A percentile compares a stretch with the other conserved stretches of the same genome.
Evolutionary conservation across 2,888 invertebrate species (phyloP).

Genomic region (Oligia latruncula): DNA sequence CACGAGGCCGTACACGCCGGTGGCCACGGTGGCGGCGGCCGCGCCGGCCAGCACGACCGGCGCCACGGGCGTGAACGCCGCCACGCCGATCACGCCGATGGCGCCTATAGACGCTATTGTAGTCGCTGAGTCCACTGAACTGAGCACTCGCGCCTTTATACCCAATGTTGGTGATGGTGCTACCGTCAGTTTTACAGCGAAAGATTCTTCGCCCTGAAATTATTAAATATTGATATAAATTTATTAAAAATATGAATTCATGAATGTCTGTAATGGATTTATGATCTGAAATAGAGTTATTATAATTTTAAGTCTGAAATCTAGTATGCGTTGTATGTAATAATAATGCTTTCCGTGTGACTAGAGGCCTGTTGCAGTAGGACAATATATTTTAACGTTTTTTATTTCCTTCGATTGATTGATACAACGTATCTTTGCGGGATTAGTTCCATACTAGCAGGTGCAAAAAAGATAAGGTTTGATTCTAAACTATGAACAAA

Average conservation of each 20-base stretch:
- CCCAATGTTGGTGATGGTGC: slow-evolving; percentile 84
- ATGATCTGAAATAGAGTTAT: too few species aligned
- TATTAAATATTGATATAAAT: slow-evolving; percentile 22
- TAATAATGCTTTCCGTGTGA: too few species aligned
- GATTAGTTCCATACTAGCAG: background rate
- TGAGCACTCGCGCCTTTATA: slow-evolving; percentile 81
- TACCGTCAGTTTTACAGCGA: slow-evolving; percentile 83
- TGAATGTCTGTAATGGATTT: too few species aligned
- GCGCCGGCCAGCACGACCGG: slow-evolving; percentile 87
- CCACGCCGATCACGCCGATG: slow-evolving; percentile 88
- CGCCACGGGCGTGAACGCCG: slow-evolving; percentile 87
- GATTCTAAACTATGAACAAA: background rate
- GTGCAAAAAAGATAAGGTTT: background rate
- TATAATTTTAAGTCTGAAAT: too few species aligned
- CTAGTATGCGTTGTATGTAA: too few species aligned
- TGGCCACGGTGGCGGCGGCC: slow-evolving; percentile 83
- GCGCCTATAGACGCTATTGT: slow-evolving; percentile 85
- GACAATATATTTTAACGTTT: too few species aligned
- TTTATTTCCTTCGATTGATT: too few species aligned
- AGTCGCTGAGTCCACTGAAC: slow-evolving; percentile 83
- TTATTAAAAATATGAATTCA: background rate
- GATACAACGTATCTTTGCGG: background rate
- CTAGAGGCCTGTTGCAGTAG: too few species aligned
- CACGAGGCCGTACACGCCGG: slow-evolving; percentile 88
- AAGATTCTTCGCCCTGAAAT: slow-evolving; percentile 78